A percentile compares a stretch with the other conserved stretches of the same genome.
Evolutionary conservation across 1,140 invertebrate species (phyloP).

Genomic region (Drosophila lini): DNA sequence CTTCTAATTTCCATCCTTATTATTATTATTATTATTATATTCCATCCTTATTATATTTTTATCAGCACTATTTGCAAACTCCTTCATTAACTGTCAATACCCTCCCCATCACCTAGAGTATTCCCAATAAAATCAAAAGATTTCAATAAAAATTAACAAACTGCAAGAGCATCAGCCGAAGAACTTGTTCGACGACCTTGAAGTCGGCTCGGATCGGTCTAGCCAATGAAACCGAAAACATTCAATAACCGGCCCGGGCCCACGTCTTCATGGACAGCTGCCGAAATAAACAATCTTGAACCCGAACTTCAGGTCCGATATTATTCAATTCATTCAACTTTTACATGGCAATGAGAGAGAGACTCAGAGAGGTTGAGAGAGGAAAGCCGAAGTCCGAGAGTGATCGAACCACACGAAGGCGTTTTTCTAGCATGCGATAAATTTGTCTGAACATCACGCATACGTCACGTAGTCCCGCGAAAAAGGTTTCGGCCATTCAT

Average conservation of each 20-base stretch:
- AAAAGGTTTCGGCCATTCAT: slow-evolving; percentile 32
- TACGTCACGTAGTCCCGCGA: slow-evolving; percentile 54
- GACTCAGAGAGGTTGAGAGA: slow-evolving; percentile 3
- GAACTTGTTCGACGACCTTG: slow-evolving; percentile 76
- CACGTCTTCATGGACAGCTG: slow-evolving; percentile 43
- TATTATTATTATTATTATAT: too few species aligned
- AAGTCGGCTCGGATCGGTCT: slow-evolving; percentile 42
- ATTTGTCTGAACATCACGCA: slow-evolving; percentile 39
- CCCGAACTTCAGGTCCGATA: slow-evolving; percentile 61
- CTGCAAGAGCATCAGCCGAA: slow-evolving; percentile 53
- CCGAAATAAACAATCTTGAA: slow-evolving; percentile 75
- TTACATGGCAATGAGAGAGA: slow-evolving; percentile 64
- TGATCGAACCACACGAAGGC: slow-evolving; percentile 2
- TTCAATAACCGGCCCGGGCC: slow-evolving; percentile 61
- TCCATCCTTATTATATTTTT: too few species aligned
- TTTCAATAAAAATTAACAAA: slow-evolving; percentile 27
- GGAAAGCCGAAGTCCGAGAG: not conserved
- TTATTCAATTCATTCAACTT: slow-evolving; percentile 76
- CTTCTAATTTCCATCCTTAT: too few species aligned
- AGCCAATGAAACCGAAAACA: slow-evolving; percentile 75
- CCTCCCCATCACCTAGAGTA: not conserved
- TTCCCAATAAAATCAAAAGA: slow-evolving; percentile 28
- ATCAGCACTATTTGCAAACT: not conserved
- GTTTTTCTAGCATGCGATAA: slow-evolving; percentile 63
- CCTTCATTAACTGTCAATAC: not conserved